Percentiles rank a stretch among this genome's conserved stretches.
Conservation (phyloP, 1,140 invertebrate genomes). For the Sycophaga agraensis region DNA sequence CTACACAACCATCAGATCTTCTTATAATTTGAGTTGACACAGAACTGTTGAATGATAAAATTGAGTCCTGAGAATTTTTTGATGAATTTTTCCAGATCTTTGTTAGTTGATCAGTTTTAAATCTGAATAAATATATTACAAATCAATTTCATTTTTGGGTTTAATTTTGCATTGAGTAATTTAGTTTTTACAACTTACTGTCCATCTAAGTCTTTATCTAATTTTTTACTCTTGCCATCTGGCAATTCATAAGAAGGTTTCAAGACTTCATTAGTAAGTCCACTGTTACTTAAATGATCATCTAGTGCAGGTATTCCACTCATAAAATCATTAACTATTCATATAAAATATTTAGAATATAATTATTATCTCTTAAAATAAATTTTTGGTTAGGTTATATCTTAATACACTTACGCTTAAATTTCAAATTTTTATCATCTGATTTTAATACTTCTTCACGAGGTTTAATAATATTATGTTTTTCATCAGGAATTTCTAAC, state of each 20-base stretch:
- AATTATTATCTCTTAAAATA: not conserved
- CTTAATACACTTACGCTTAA: not conserved
- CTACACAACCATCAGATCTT: conserved; percentile 54
- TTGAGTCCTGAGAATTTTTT: not conserved
- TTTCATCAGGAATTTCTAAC: conserved; percentile 22
- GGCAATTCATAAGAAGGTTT: conserved; percentile 39
- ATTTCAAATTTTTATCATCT: conserved; percentile 16
- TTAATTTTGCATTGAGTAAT: not conserved
- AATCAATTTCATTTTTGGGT: conserved; percentile 1
- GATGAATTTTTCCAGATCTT: conserved; percentile 43
- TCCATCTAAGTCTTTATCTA: conserved; percentile 59
- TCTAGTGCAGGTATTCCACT: conserved; percentile 16
- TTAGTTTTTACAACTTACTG: conserved; percentile 53
- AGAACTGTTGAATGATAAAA: conserved; percentile 31
- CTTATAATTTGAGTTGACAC: conserved; percentile 46
- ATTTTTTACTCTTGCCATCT: conserved; percentile 34
- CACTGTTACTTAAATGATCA: conserved; percentile 21
- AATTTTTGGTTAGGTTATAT: not conserved
- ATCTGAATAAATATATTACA: conserved; percentile 35
- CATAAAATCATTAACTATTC: conserved; percentile 12
- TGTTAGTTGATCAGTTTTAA: conserved; percentile 48
- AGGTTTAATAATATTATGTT: conserved; percentile 32
- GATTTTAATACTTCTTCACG: conserved; percentile 56
- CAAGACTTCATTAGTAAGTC: conserved; percentile 53
- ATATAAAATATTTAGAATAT: conserved; percentile 4